A percentile compares a stretch with the other conserved stretches of the same genome.
Conservation (phyloP, 2,797 vertebrate genomes). For the Danionella dracula region DNA sequence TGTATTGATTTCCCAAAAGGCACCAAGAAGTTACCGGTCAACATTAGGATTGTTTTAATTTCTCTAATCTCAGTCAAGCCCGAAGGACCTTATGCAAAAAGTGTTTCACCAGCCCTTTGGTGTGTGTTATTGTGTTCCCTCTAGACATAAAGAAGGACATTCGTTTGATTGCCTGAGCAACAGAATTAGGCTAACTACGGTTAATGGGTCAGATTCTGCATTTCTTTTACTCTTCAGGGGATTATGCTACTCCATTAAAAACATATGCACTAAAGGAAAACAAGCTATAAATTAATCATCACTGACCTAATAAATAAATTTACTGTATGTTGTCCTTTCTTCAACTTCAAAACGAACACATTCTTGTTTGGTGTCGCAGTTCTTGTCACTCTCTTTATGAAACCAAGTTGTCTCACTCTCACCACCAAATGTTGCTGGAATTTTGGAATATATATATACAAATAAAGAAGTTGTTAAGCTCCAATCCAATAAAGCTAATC, state of each 20-base stretch:
- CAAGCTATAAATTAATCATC: constrained; percentile 10
- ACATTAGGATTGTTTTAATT: constrained; percentile 28
- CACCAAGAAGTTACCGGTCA: neutral
- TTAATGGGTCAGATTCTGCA: constrained; percentile 30
- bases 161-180: constrained; percentile 39
- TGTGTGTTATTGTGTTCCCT: constrained; percentile 32
- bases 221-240: constrained; percentile 15
- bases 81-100: constrained; percentile 16
- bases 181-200: constrained; percentile 54
- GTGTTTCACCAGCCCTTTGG: constrained; percentile 7
- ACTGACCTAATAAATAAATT: neutral
- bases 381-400: too few relatives aligned
- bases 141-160: constrained; percentile 23
- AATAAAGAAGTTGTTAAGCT: too few relatives aligned
- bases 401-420: too few relatives aligned
- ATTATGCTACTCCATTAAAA: neutral
- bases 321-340: too few relatives aligned
- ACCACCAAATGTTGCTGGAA: too few relatives aligned
- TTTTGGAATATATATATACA: too few relatives aligned
- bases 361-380: too few relatives aligned
- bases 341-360: neutral
- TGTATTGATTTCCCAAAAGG: constrained; percentile 20
- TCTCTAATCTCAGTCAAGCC: constrained; percentile 22
- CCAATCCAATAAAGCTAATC: too few relatives aligned
- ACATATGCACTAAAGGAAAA: neutral